Evolutionary conservation across 1,140 invertebrate species (phyloP).

Genomic region (Drosophila saltans): DNA sequence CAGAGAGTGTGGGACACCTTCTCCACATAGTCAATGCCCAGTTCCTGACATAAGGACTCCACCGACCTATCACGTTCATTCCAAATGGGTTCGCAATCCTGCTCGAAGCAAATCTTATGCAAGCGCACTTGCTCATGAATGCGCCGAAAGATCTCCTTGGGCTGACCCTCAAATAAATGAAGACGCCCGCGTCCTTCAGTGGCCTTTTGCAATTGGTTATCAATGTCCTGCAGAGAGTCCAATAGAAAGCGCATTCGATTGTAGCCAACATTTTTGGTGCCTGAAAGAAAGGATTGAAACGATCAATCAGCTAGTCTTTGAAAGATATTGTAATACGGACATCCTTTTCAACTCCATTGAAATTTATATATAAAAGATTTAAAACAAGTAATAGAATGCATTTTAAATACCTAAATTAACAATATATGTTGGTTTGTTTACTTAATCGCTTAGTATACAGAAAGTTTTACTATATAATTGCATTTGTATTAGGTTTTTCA

Average conservation of each 20-base stretch:
- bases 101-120: constrained; percentile 86
- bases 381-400: no score
- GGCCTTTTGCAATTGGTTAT: constrained; percentile 84
- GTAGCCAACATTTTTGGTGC: constrained; percentile 87
- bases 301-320: no score
- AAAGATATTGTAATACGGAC: no score
- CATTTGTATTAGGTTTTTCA: background rate
- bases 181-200: constrained; percentile 85
- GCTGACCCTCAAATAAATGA: constrained; percentile 87
- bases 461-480: background rate
- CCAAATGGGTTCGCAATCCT: constrained; percentile 90
- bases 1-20: constrained; percentile 90
- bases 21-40: constrained; percentile 85
- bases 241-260: constrained; percentile 89
- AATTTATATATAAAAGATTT: no score
- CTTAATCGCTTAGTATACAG: no score
- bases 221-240: constrained; percentile 88
- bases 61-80: constrained; percentile 86
- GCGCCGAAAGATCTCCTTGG: constrained; percentile 86
- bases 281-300: constrained; percentile 68
- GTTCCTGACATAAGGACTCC: constrained; percentile 85
- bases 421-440: no score
- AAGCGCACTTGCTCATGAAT: constrained; percentile 85
- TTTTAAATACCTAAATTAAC: no score
- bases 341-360: no score